Conservation (phyloP, 2,797 vertebrate species). For the Rhincodon typus region DNA sequence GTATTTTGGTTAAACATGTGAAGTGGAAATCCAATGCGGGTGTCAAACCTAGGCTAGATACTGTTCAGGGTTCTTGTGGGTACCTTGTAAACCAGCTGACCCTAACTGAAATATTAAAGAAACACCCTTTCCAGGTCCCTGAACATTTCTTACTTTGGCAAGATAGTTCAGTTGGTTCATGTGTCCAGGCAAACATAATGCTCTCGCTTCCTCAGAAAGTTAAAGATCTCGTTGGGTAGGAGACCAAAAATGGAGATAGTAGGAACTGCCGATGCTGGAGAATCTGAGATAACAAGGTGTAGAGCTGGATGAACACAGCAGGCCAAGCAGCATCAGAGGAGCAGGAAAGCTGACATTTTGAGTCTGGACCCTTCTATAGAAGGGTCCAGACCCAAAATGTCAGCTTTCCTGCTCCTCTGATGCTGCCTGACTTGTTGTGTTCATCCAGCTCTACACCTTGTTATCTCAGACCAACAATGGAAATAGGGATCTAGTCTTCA, state of each 20-base stretch:
- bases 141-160: background rate
- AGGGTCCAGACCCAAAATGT: too few species aligned
- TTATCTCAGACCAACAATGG: too few species aligned
- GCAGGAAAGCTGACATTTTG: too few species aligned
- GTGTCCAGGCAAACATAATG: background rate
- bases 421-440: too few species aligned
- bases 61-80: background rate
- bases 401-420: too few species aligned
- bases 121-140: background rate
- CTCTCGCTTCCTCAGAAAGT: background rate
- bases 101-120: background rate
- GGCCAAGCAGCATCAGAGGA: too few species aligned
- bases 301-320: too few species aligned
- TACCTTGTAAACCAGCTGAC: background rate
- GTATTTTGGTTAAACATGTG: background rate
- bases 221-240: background rate
- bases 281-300: too few species aligned
- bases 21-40: background rate
- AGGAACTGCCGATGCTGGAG: too few species aligned
- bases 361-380: too few species aligned
- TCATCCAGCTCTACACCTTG: too few species aligned
- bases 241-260: background rate
- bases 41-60: background rate
- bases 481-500: background rate
- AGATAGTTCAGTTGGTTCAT: background rate